Evolutionary conservation across 92 coral and sea anemone genomes (phyloP).

Genomic region (Porites lobata): DNA sequence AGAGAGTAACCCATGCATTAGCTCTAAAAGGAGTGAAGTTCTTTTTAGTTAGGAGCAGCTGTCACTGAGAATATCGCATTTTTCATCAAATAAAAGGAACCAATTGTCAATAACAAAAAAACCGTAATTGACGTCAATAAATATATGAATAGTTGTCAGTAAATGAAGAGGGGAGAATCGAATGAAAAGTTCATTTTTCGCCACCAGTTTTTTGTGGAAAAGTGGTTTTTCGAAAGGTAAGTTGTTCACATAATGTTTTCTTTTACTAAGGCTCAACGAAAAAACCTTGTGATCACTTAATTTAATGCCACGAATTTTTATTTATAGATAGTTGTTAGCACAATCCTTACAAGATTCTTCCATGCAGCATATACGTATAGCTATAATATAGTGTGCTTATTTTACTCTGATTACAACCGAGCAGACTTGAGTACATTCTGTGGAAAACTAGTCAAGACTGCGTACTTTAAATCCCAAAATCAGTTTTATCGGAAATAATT

Average conservation of each 20-base stretch:
- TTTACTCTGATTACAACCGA: not conserved
- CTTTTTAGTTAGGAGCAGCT: not conserved
- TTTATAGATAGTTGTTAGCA: not conserved
- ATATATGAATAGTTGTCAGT: constrained; percentile 35
- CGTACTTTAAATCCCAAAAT: not conserved
- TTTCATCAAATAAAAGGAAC: constrained; percentile 29
- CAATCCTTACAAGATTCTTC: not conserved
- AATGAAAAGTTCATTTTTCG: constrained; percentile 17
- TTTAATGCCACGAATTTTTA: not conserved
- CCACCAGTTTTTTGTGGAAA: not conserved
- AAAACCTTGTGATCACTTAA: not conserved
- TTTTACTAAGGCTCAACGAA: not conserved
- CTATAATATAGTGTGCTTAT: not conserved
- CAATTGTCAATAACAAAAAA: constrained; percentile 50
- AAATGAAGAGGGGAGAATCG: constrained; percentile 2
- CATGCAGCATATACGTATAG: not conserved
- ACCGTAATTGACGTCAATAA: constrained; percentile 43
- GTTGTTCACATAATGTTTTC: not conserved
- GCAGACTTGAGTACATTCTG: not conserved
- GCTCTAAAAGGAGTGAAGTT: not conserved
- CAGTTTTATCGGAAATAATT: not conserved
- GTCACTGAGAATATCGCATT: not conserved
- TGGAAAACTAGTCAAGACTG: not conserved
- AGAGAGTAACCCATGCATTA: not conserved
- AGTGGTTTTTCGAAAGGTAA: constrained; percentile 4